phyloP scores from a whole-genome alignment of 2,113 vertebrate genomes.

The Apodemus sylvaticus region DNA sequence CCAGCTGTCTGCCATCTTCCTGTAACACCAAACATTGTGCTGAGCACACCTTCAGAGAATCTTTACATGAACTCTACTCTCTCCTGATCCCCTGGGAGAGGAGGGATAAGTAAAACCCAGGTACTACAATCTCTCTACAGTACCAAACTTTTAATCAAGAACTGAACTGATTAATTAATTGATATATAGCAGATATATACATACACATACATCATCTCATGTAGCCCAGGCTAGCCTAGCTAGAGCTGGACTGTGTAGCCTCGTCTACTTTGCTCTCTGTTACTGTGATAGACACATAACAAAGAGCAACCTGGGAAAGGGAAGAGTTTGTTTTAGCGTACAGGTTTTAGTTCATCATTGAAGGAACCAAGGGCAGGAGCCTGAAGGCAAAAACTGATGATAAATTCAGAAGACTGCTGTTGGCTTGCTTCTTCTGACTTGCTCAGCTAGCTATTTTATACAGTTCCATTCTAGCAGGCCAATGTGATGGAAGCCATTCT shows the following conservation, averaged over 20 bases:
- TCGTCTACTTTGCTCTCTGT: neutral
- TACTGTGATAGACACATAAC: neutral
- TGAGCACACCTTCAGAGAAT: neutral
- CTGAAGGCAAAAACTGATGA: too few species aligned
- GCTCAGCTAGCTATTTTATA: neutral
- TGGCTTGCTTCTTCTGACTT: neutral
- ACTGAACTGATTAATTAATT: slow-evolving; percentile 8
- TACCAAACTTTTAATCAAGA: neutral
- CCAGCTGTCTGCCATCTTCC: neutral
- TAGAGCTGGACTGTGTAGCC: neutral
- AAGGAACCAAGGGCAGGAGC: neutral
- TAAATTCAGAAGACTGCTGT: neutral
- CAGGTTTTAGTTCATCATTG: neutral
- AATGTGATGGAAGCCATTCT: neutral
- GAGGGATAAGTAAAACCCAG: neutral
- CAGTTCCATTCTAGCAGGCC: neutral
- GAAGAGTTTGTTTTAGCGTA: neutral
- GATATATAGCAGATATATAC: neutral
- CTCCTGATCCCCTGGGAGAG: neutral
- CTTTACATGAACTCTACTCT: neutral
- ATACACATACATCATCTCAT: neutral
- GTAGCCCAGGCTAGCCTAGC: neutral
- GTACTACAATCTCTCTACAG: neutral
- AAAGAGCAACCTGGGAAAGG: neutral
- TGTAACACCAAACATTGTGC: neutral